Base-by-base conservation (phyloP, 30 jellyfish, hydroid and myxozoan genomes). In the Morbakka virulenta region DNA sequence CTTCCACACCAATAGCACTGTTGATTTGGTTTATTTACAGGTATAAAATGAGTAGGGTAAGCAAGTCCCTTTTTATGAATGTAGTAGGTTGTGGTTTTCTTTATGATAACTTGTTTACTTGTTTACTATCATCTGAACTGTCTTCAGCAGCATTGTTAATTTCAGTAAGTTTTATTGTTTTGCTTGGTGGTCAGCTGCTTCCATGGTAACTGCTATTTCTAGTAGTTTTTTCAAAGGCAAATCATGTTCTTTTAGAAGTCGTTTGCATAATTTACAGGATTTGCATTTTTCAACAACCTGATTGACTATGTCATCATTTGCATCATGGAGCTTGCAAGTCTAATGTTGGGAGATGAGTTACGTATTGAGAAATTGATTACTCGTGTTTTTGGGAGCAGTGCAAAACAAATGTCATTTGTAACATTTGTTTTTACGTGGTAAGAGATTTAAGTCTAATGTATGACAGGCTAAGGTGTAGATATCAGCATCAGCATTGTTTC, bases 381-480 rank as follows among this genome's bases (percentile, higher is more conserved):
- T 24, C 63, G 24, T 64, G 62, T 57, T 64, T 32, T 28, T 64
- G 76, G 28, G 31, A 28, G 25, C 69, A 64, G 77, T 1, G 1
- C 88, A 70, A 64, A 77, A 64, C 14, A 77, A 47, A 64, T 77
- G 88, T 1, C 88, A 27, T 33, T 77, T 83, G 34, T 51, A 77
- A 2, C 36, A 35, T 36, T 77, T 77, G 49, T 77, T 77, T 57
- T 77, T 6, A 13, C 28, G 11, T 21, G 88, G 88, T 29, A 12
- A 62, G 30, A 64, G 30, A 29, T 64, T n/a, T n/a, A n/a, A n/a
- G n/a, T n/a, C n/a, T n/a, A n/a, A n/a, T n/a, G n/a, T n/a, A n/a
- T n/a, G n/a, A n/a, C n/a, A n/a, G n/a, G n/a, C 14, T 64, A 29
- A 22, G 30, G 57, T 30, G 26, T 22, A 24, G 57, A 22, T 62